phyloP scores from a whole-genome alignment of 2,888 invertebrate species.

The Thumatha senex region DNA sequence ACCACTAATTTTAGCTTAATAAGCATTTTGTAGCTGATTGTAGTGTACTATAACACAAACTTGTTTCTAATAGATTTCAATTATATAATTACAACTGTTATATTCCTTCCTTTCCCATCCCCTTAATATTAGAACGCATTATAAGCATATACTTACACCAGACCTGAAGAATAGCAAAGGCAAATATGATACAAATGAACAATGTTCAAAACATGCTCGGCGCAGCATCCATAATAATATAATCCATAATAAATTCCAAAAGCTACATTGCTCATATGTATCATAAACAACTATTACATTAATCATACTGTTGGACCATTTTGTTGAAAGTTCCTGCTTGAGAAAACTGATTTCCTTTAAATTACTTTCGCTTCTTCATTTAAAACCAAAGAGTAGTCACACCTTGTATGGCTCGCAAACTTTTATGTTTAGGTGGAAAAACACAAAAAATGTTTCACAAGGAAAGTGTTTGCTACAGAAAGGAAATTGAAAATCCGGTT shows the following conservation, averaged over 20 bases:
- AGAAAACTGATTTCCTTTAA: not conserved
- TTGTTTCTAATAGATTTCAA: too few species aligned
- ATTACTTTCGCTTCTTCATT: not conserved
- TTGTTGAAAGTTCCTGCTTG: not conserved
- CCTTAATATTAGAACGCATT: too few species aligned
- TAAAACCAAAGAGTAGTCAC: not conserved
- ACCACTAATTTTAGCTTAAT: slow-evolving; percentile 73
- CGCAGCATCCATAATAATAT: too few species aligned
- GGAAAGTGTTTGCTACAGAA: slow-evolving; percentile 39
- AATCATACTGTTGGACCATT: too few species aligned
- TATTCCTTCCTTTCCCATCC: too few species aligned
- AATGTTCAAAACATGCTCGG: too few species aligned
- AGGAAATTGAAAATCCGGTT: slow-evolving; percentile 50
- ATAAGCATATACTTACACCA: too few species aligned
- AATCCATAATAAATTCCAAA: too few species aligned
- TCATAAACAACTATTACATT: not conserved
- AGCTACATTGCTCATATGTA: not conserved
- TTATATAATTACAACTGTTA: too few species aligned
- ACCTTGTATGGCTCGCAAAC: not conserved
- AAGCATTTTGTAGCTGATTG: slow-evolving; percentile 43
- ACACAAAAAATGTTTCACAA: slow-evolving; percentile 28
- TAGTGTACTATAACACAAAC: slow-evolving; percentile 29
- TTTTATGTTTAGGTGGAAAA: slow-evolving; percentile 12
- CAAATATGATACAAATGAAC: too few species aligned
- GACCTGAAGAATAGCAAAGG: too few species aligned